Evolutionary conservation across 2,888 invertebrate genomes (phyloP).

Genomic region (Epirrita christyi): DNA sequence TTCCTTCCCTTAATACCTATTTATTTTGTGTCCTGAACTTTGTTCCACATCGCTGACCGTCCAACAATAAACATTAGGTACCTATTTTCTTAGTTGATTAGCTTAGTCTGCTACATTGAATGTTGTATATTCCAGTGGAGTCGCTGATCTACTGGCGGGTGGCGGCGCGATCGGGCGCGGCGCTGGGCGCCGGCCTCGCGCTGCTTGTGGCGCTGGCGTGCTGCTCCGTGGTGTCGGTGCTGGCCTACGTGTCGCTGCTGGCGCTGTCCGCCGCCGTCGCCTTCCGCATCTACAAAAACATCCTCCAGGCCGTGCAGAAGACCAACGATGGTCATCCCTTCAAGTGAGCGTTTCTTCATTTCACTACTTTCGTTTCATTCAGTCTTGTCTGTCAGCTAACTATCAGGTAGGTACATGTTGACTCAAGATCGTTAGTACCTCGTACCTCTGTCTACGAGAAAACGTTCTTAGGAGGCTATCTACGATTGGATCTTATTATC

Average conservation of each 20-base stretch:
- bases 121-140: constrained; percentile 89
- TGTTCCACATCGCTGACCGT: no score
- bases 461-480: neutral
- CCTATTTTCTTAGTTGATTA: no score
- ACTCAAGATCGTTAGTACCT: no score
- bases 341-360: constrained; percentile 88
- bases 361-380: no score
- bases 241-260: constrained; percentile 95
- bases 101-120: neutral
- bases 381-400: no score
- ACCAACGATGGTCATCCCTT: constrained; percentile 98
- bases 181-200: constrained; percentile 95
- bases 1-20: no score
- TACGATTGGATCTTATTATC: no score
- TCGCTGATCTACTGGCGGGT: constrained; percentile 99
- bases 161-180: constrained; percentile 96
- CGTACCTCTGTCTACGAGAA: neutral
- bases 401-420: neutral
- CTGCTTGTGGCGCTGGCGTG: constrained; percentile 96
- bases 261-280: constrained; percentile 94
- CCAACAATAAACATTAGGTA: no score
- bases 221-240: constrained; percentile 97
- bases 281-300: constrained; percentile 98
- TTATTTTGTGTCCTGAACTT: no score
- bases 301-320: constrained; percentile 98